phyloP scores from a whole-genome alignment of 2,113 vertebrate species.

The Isurus oxyrinchus region DNA sequence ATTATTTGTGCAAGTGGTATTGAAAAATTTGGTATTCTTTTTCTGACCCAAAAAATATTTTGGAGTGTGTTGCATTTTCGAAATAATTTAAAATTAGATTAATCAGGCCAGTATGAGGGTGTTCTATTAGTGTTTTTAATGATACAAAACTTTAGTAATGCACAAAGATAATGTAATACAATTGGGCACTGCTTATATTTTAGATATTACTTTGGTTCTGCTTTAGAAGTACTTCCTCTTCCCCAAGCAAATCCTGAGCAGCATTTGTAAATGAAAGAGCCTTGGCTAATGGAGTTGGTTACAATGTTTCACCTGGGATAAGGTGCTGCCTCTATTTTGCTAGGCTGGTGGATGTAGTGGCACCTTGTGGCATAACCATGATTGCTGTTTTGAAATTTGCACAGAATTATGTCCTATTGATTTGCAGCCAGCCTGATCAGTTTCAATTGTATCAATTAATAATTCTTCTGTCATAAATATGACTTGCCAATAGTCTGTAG shows the following conservation, averaged over 20 bases:
- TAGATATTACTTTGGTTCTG: background rate
- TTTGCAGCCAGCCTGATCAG: constrained; percentile 40
- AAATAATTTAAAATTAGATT: background rate
- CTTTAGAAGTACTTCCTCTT: background rate
- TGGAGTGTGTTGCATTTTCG: background rate
- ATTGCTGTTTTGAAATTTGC: constrained; percentile 26
- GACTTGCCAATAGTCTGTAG: background rate
- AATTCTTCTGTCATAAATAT: background rate
- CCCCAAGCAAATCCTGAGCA: background rate
- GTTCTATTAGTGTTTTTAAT: background rate
- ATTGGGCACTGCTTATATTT: background rate
- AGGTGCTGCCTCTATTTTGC: background rate
- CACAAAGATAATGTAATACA: background rate
- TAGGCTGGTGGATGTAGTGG: background rate
- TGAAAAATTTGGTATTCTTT: background rate
- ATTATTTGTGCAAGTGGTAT: background rate
- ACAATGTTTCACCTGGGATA: background rate
- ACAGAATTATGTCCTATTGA: constrained; percentile 35
- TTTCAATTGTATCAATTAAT: constrained; percentile 37
- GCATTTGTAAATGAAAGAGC: background rate
- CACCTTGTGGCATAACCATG: background rate
- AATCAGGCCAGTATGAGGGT: background rate
- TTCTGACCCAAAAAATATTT: background rate
- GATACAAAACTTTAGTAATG: background rate
- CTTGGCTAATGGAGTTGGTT: background rate